Base-by-base conservation (phyloP, 1,140 invertebrate genomes). In the Tyrophagus putrescentiae region DNA sequence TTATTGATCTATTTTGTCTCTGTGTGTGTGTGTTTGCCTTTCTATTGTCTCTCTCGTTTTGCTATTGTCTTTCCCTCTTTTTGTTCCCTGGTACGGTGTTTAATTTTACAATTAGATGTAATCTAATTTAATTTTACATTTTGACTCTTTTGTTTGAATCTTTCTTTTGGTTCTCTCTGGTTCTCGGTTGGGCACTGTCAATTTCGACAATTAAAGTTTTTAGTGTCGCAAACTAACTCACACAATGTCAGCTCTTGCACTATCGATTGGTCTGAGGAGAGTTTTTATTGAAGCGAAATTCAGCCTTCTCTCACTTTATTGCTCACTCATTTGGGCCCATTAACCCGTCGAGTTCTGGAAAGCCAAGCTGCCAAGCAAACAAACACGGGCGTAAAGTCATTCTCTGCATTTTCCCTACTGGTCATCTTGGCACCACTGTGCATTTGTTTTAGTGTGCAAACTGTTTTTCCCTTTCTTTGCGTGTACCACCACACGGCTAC, bases 121-220 rank as follows among this genome's bases (percentile, higher is more conserved):
- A 48, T 48, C 45, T 48, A 48, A 48, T 48, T 48, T 48, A 48
- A 48, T 48, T 48, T 48, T 21, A 48, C 45, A 48, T 48, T 48
- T 29, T 21, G 21, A 48, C 7, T 48, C 6, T 25, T 13, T 18
- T 21, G 45, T 18, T n/a, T n/a, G n/a, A n/a, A n/a, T n/a, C n/a
- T n/a, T n/a, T n/a, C n/a, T n/a, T n/a, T n/a, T n/a, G n/a, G n/a
- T n/a, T n/a, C n/a, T n/a, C n/a, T n/a, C n/a, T n/a, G n/a, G n/a
- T n/a, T n/a, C n/a, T n/a, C n/a, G n/a, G n/a, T n/a, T n/a, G n/a
- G n/a, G n/a, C n/a, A n/a, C 45, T 7, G 18, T 48, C 21, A 21
- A 13, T 13, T 39, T 48, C 21, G 45, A 48, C 45, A 48, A 48
- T 48, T 48, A 48, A 48, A 48, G 7, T 48, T 48, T 48, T n/a